A percentile compares a stretch with the other conserved stretches of the same genome.
Evolutionary conservation across 2,888 invertebrate genomes (phyloP).

Genomic region (Microctonus aethiopoides): DNA sequence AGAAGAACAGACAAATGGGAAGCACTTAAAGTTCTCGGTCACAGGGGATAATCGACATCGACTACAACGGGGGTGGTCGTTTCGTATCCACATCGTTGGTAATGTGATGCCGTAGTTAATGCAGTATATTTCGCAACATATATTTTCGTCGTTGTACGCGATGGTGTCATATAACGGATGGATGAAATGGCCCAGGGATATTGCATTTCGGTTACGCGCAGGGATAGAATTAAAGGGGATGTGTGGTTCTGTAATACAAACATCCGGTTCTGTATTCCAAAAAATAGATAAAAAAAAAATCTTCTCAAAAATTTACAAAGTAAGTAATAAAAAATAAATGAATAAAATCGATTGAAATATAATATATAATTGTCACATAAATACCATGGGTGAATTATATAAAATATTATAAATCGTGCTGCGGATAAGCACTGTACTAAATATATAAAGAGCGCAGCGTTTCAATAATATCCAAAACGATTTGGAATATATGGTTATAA

Average conservation of each 20-base stretch:
- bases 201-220: conserved; percentile 56
- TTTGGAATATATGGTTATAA: neutral
- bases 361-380: neutral
- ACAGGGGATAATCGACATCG: neutral
- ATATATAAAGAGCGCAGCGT: conserved; percentile 2
- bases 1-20: neutral
- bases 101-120: conserved; percentile 27
- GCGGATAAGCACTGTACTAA: conserved; percentile 8
- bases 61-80: neutral
- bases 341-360: neutral
- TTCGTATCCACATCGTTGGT: conserved; percentile 15
- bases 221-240: conserved; percentile 48
- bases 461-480: conserved; percentile 19
- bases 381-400: neutral
- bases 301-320: neutral
- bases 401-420: neutral
- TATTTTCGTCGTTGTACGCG: conserved; percentile 39
- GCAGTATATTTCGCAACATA: conserved; percentile 40
- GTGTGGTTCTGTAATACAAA: conserved; percentile 41
- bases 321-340: neutral
- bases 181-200: conserved; percentile 50
- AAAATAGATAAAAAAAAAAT: conserved; percentile 3
- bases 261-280: conserved; percentile 18
- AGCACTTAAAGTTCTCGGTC: conserved; percentile 28
- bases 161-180: conserved; percentile 54